Evolutionary conservation across 92 coral and sea anemone genomes (phyloP).

Genomic region (Ricordea florida): DNA sequence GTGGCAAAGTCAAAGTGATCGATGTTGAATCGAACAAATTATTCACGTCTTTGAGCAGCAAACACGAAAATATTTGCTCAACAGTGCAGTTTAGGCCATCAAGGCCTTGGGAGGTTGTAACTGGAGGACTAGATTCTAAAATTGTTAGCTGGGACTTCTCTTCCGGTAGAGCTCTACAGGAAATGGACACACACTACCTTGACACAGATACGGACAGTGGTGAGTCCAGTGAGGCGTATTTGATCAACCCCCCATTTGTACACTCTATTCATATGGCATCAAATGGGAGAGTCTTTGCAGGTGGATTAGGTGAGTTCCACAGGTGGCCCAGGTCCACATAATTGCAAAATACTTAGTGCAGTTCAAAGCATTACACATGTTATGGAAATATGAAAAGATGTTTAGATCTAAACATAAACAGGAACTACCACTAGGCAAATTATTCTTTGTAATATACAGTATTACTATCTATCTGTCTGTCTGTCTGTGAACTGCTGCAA

Average conservation of each 20-base stretch:
- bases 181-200: constrained; percentile 65
- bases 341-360: too few relatives aligned
- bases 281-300: constrained; percentile 81
- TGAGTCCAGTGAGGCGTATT: constrained; percentile 30
- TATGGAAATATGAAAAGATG: too few relatives aligned
- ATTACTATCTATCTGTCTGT: too few relatives aligned
- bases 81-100: constrained; percentile 88
- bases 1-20: constrained; percentile 79
- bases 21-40: constrained; percentile 70
- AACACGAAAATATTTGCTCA: constrained; percentile 83
- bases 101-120: constrained; percentile 88
- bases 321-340: too few relatives aligned
- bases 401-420: too few relatives aligned
- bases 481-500: too few relatives aligned
- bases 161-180: constrained; percentile 73
- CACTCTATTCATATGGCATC: constrained; percentile 80
- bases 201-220: constrained; percentile 14
- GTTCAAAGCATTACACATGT: too few relatives aligned
- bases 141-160: constrained; percentile 91
- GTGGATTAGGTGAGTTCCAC: constrained; percentile 75
- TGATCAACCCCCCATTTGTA: constrained; percentile 91
- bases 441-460: too few relatives aligned
- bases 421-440: too few relatives aligned
- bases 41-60: constrained; percentile 72
- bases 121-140: constrained; percentile 88